Conservation (phyloP, 2,113 vertebrate species). For the Apistogramma diplotaenia region DNA sequence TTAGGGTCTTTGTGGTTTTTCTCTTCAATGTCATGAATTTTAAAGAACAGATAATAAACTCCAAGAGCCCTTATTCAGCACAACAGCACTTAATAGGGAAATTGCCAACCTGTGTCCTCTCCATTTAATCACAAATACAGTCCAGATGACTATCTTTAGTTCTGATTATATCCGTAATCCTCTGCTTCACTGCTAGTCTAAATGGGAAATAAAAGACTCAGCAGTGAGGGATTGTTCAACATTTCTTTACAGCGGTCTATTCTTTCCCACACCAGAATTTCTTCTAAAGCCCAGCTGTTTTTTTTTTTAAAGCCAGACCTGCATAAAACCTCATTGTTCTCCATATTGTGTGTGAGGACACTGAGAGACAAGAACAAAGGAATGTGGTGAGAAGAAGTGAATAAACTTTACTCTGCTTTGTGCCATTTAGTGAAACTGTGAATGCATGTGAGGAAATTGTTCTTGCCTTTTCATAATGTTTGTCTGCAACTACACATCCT, state of each 20-base stretch:
- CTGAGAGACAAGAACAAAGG: neutral
- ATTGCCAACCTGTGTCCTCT: slow-evolving; percentile 52
- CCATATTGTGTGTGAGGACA: neutral
- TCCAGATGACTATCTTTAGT: slow-evolving; percentile 62
- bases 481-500: neutral
- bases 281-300: neutral
- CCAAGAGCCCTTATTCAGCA: slow-evolving; percentile 67
- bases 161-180: slow-evolving; percentile 62
- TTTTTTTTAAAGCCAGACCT: neutral
- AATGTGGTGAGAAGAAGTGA: neutral
- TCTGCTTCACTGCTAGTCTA: slow-evolving; percentile 53
- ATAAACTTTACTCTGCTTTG: neutral
- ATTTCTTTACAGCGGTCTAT: slow-evolving; percentile 24
- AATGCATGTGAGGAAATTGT: neutral
- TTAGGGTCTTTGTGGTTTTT: slow-evolving; percentile 50
- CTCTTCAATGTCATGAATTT: slow-evolving; percentile 68
- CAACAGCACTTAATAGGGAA: slow-evolving; percentile 66
- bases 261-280: neutral
- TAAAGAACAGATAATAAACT: slow-evolving; percentile 72
- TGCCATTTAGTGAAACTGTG: neutral
- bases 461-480: neutral
- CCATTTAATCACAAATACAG: slow-evolving; percentile 60
- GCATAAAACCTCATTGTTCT: neutral
- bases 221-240: slow-evolving; percentile 20
- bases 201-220: slow-evolving; percentile 53